A percentile compares a stretch with the other conserved stretches of the same genome.
Conservation (phyloP, 1,140 invertebrate genomes). For the Geopemphigus sp. region DNA sequence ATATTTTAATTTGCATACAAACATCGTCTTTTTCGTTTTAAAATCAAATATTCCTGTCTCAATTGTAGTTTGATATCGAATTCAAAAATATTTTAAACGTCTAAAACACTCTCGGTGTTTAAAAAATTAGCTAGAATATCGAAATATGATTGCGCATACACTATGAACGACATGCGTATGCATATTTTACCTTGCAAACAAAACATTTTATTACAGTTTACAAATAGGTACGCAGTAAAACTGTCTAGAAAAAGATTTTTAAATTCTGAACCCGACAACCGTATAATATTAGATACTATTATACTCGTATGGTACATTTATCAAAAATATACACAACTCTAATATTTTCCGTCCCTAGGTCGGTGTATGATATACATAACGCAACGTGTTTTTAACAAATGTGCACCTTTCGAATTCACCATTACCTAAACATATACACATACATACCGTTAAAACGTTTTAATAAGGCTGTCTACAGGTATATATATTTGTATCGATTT, state of each 20-base stretch:
- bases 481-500: no score
- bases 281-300: not conserved
- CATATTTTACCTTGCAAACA: not conserved
- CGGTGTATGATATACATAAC: not conserved
- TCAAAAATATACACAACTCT: not conserved
- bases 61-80: not conserved
- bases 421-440: no score
- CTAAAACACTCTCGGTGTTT: not conserved
- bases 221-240: constrained; percentile 1
- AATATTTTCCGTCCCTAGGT: not conserved
- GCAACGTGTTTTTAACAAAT: not conserved
- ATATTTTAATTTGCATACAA: no score
- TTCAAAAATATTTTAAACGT: not conserved
- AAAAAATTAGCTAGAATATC: not conserved
- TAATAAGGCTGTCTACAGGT: no score
- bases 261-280: not conserved
- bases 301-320: constrained; percentile 1
- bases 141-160: not conserved
- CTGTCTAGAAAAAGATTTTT: constrained; percentile 1
- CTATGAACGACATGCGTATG: not conserved
- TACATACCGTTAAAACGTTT: no score
- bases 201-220: constrained; percentile 20
- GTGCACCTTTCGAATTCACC: not conserved
- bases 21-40: no score
- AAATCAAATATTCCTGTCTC: not conserved